Base-by-base conservation (phyloP, 2,888 invertebrate genomes). In the Campopleginae sp. region DNA sequence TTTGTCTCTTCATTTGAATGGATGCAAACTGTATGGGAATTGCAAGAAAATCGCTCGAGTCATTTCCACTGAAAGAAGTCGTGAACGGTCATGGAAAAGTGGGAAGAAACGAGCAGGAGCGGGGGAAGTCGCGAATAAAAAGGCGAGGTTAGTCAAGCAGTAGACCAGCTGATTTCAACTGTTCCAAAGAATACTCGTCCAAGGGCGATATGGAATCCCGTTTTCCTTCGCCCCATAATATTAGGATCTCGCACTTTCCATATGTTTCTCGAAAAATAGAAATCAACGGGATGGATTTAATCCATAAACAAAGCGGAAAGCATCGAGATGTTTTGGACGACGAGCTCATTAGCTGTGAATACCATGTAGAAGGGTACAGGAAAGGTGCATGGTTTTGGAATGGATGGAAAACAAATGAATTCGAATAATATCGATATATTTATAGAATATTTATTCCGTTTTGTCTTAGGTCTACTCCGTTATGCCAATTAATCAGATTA, bases 141-240 rank as follows among this genome's bases (percentile, higher is more conserved):
- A 58, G 68, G 51, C 23, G 48, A 71, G 80, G 80, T 80, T 80
- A 80, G 84, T 84, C 75, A 76, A 71, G 74, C 76, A 77, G 65
- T 65, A 46, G 72, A 66, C 76, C 84, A 84, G 77, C 84, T 84
- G 84, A 84, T 77, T 54, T 58, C 19, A 23, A 58, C 54, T 58
- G 38, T 23, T 58, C n/a, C 71, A 38, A 77, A 72, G 72, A 76
- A 61, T 72, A 19, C 23, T 68, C 58, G 48, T 44, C 54, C 68
- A 68, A 46, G 46, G 46, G 46, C 68, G 46, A 61, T 38, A 6
- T 27, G 10, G 33, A 68, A 78, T 58, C 10, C 58, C 31, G 27
- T 23, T 63, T 23, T 54, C 66, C 72, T 58, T 54, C 58, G 27
- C 19, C 14, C 19, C 38, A 78, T 44, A 68, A 68, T 66, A 23